Percentiles rank a stretch among this genome's conserved stretches.
These are phyloP conservation scores for Zaprionus africanus DNA, from an alignment of 1,140 invertebrate species.

Conservation along the genomic window DNA sequence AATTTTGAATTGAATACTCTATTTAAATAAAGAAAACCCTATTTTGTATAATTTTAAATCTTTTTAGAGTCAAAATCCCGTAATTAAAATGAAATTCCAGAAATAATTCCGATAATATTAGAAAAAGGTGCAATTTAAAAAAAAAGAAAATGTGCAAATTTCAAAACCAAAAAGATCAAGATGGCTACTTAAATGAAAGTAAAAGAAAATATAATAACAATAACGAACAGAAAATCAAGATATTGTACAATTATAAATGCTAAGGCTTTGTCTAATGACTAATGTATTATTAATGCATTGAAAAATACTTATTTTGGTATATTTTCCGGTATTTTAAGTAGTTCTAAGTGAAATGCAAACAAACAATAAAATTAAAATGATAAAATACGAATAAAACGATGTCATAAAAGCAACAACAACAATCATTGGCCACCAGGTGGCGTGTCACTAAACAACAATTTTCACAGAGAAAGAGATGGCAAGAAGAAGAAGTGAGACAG, in stretches of 20 bases:
- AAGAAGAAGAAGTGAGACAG: neutral
- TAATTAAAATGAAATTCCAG: neutral
- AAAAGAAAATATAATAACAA: neutral
- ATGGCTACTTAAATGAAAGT: no score
- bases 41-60: no score
- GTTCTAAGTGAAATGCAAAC: constrained; percentile 26
- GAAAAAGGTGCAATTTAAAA: no score
- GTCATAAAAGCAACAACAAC: constrained; percentile 30
- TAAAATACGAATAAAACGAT: constrained; percentile 30
- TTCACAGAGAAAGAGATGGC: neutral
- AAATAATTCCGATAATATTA: no score
- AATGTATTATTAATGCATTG: neutral
- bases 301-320: constrained; percentile 5
- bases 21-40: no score
- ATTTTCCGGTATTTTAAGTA: constrained; percentile 11
- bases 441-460: constrained; percentile 8
- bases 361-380: constrained; percentile 42
- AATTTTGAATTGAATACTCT: neutral
- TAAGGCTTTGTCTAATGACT: constrained; percentile 3
- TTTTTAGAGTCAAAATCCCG: no score
- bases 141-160: neutral
- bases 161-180: neutral
- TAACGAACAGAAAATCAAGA: neutral
- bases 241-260: neutral
- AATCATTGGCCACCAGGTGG: constrained; percentile 45